A percentile compares a stretch with the other conserved stretches of the same genome.
These are phyloP conservation scores for Anarsia innoxiella DNA, from an alignment of 2,888 invertebrate genomes.

Conservation along the genomic window DNA sequence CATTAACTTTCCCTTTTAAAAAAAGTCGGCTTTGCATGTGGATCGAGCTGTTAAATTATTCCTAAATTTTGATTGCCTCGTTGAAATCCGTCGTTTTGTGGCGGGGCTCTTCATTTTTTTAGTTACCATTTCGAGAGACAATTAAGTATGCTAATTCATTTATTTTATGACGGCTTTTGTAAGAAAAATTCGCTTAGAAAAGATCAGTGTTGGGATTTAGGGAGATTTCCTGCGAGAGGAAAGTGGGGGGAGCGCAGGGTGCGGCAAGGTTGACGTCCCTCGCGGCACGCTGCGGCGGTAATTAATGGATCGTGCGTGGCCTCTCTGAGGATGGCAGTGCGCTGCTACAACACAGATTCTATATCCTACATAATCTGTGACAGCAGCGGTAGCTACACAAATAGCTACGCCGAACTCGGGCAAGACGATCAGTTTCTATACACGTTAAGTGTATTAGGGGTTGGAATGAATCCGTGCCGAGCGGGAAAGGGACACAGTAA, in stretches of 20 bases:
- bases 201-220: conserved; percentile 48
- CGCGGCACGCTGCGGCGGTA: conserved; percentile 33
- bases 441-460: conserved; percentile 33
- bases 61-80: conserved; percentile 63
- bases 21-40: conserved; percentile 53
- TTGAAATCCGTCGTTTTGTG: conserved; percentile 49
- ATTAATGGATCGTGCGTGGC: conserved; percentile 48
- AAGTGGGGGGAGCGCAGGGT: conserved; percentile 18
- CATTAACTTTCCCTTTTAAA: conserved; percentile 37
- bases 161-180: conserved; percentile 58
- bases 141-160: conserved; percentile 70
- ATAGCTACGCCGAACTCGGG: conserved; percentile 17
- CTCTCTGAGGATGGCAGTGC: conserved; percentile 34
- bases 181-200: conserved; percentile 41
- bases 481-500: conserved; percentile 43
- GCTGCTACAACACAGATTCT: conserved; percentile 25
- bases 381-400: conserved; percentile 12
- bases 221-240: too few relatives aligned
- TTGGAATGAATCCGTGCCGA: conserved; percentile 35
- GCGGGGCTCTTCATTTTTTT: conserved; percentile 50
- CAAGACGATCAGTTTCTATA: conserved; percentile 33
- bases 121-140: conserved; percentile 55
- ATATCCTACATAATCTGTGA: conserved; percentile 19
- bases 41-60: conserved; percentile 55
- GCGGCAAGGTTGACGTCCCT: conserved; percentile 34